Percentiles rank a stretch among this genome's conserved stretches.
Evolutionary conservation across 2,113 vertebrate genomes (phyloP).

Genomic region (Pomatorhinus ruficollis): DNA sequence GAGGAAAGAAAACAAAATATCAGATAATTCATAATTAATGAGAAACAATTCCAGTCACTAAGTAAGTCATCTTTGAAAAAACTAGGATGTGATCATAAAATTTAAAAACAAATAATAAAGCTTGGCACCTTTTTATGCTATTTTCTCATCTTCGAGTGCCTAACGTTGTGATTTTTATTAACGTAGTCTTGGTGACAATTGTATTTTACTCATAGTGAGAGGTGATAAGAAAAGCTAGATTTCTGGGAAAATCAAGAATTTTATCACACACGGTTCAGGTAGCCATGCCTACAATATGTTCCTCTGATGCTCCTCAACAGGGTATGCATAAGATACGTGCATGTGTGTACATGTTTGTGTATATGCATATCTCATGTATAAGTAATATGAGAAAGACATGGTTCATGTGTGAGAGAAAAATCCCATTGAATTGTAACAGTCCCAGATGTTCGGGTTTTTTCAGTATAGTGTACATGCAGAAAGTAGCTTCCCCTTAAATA

Average conservation of each 20-base stretch:
- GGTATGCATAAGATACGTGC: neutral
- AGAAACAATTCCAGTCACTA: neutral
- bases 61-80: neutral
- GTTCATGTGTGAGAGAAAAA: conserved; percentile 15
- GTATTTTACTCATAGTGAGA: neutral
- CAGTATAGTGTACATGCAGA: neutral
- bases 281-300: neutral
- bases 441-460: conserved; percentile 1
- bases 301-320: neutral
- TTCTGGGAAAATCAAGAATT: neutral
- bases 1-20: neutral
- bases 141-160: neutral
- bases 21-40: neutral
- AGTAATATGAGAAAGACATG: neutral
- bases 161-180: neutral
- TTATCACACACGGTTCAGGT: neutral
- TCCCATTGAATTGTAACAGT: neutral
- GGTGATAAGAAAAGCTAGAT: neutral
- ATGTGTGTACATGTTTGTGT: neutral
- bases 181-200: neutral
- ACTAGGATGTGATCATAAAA: neutral
- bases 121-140: neutral
- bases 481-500: neutral
- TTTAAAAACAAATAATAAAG: neutral
- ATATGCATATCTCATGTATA: neutral